phyloP scores from a whole-genome alignment of 2,113 vertebrate species.

The Phylloscopus whistleri region DNA sequence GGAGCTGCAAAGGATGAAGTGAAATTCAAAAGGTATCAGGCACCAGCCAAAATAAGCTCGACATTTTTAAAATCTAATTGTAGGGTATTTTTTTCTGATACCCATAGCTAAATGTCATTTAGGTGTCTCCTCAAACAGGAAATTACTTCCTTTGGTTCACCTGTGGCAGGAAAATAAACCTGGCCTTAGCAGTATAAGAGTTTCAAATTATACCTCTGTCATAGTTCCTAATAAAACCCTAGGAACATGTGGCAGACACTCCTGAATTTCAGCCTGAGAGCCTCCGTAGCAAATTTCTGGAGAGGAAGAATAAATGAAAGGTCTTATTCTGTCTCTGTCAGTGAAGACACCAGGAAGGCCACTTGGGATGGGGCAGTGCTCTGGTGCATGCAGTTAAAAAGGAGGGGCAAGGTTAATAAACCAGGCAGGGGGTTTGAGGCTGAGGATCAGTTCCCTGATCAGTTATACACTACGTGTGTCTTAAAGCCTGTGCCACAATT shows the following conservation, averaged over 20 bases:
- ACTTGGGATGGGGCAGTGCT: not conserved
- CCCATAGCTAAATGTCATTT: not conserved
- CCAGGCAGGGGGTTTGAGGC: not conserved
- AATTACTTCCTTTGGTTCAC: slow-evolving; percentile 55
- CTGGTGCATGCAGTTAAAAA: not conserved
- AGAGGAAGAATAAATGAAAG: not conserved
- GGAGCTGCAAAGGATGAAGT: slow-evolving; percentile 8
- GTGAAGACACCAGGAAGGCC: not conserved
- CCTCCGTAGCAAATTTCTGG: not conserved
- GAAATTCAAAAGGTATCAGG: not conserved
- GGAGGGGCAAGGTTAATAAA: not conserved
- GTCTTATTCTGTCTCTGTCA: not conserved
- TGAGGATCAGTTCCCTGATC: not conserved
- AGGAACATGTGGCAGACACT: not conserved
- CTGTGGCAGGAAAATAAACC: slow-evolving; percentile 23
- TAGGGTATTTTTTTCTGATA: slow-evolving; percentile 46
- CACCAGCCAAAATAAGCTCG: slow-evolving; percentile 6
- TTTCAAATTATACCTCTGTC: not conserved
- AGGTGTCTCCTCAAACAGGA: slow-evolving; percentile 62
- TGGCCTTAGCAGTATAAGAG: slow-evolving; percentile 5
- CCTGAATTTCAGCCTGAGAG: not conserved
- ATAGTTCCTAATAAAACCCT: not conserved
- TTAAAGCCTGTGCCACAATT: not conserved
- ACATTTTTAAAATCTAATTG: slow-evolving; percentile 1
- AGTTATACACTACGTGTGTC: fast-evolving